Conservation (phyloP, 2,888 invertebrate species). For the Belgica antarctica region DNA sequence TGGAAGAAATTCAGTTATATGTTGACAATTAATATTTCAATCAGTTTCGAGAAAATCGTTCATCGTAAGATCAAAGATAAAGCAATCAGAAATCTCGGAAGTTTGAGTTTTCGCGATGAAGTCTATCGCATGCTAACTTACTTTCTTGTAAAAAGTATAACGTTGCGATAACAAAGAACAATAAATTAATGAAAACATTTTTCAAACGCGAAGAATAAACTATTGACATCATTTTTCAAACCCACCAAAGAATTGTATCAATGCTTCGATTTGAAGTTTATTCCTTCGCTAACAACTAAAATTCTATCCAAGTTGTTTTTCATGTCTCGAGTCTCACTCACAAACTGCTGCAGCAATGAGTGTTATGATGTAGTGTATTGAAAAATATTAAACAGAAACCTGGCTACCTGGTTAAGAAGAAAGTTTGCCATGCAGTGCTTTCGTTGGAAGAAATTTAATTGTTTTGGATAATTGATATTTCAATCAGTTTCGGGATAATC, state of each 20-base stretch:
- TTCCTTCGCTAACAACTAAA: not conserved
- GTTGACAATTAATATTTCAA: not conserved
- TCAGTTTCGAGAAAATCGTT: too few relatives aligned
- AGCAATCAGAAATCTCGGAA: too few relatives aligned
- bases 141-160: constrained; percentile 1
- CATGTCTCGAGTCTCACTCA: too few relatives aligned
- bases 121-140: constrained; percentile 7
- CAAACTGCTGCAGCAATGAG: too few relatives aligned
- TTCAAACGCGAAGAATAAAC: not conserved
- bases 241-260: not conserved
- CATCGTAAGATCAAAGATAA: too few relatives aligned
- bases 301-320: too few relatives aligned
- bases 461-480: not conserved
- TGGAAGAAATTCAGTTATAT: not conserved
- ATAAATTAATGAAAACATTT: not conserved
- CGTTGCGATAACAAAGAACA: not conserved
- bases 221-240: not conserved
- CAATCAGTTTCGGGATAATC: too few relatives aligned
- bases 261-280: not conserved
- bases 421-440: not conserved
- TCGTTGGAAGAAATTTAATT: not conserved
- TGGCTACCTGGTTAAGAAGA: too few relatives aligned
- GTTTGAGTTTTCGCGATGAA: too few relatives aligned
- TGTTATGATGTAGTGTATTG: too few relatives aligned
- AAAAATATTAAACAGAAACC: too few relatives aligned